Base-by-base conservation (phyloP, 1,140 invertebrate genomes). In the Teleogryllus occipitalis region DNA sequence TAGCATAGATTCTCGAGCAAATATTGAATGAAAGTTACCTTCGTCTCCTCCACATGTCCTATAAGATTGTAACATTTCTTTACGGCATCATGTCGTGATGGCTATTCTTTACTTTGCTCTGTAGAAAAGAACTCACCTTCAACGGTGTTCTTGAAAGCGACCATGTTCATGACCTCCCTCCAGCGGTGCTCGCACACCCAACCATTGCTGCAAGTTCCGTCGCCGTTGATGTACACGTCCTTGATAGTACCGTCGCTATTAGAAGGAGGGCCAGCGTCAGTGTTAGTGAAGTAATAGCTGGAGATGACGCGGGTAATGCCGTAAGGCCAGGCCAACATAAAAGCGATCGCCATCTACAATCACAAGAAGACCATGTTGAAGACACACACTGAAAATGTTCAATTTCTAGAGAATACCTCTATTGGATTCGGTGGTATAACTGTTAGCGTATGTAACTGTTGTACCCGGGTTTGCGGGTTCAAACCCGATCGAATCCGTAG, bases 101-200 rank as follows among this genome's bases (percentile, higher is more conserved):
- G 5, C 27, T 2, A 39, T 39, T 1, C 1, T 39, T 39, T 39
- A 39, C 27, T 39, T 5, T 2, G 27, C 27, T 39, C 1, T 5
- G 5, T 39, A 5, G 27, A 39, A 39, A 12, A 47, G 7, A 65
- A 7, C 47, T 82, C 75, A 84, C 85, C 87, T 72, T 85, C 84
- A 7, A 90, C 93, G 1, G 87, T 86, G 83, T 93, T 94, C 65
- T 92, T 88, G 85, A 96, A 95, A 6, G 84, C 84, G 3, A 94
- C 92, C 95, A 96, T 96, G 81, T 93, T 92, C 84, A 87, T 91
- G 82, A 96, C 95, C 83, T 93, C 90, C 8, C 91, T 86, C 95
- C 95, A 97, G 39, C 94, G 89, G 85, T 97, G 96, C 85, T 97
- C 96, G 84, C 96, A 97, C 0, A 96, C 86, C 95, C 95, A 97